A percentile compares a stretch with the other conserved stretches of the same genome.
phyloP scores from a whole-genome alignment of 2,113 vertebrate genomes.

The Shinisaurus crocodilurus region DNA sequence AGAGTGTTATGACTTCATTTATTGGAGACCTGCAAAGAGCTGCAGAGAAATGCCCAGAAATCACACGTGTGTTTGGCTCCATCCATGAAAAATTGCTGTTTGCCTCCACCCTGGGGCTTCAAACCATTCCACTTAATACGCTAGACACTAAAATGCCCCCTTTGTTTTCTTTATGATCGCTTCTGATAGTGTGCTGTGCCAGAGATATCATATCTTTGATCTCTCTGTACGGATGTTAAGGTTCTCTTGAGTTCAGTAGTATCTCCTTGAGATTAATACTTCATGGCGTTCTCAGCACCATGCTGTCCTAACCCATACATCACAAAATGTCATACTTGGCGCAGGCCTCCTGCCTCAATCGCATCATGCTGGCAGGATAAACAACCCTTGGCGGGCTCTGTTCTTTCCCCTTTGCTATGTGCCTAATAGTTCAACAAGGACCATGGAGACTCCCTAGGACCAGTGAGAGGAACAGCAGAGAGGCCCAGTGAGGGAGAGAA shows the following conservation, averaged over 20 bases:
- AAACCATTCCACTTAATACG: slow-evolving; percentile 57
- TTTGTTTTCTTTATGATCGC: slow-evolving; percentile 73
- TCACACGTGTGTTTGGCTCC: slow-evolving; percentile 19
- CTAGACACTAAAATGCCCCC: slow-evolving; percentile 66
- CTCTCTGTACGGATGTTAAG: slow-evolving; percentile 79
- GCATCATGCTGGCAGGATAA: slow-evolving; percentile 53
- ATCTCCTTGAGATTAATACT: slow-evolving; percentile 88
- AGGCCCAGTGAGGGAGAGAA: background rate
- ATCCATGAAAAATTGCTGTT: slow-evolving; percentile 32
- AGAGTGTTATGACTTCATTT: slow-evolving; percentile 43
- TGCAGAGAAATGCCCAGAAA: slow-evolving; percentile 55
- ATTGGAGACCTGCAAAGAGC: slow-evolving; percentile 54
- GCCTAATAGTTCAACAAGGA: background rate
- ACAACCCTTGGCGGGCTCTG: slow-evolving; percentile 48
- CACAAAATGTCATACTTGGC: slow-evolving; percentile 76
- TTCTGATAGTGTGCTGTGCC: slow-evolving; percentile 72
- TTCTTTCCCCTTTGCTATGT: accelerated
- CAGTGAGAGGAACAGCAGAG: background rate
- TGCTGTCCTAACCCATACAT: slow-evolving; percentile 90
- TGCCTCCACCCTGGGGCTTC: slow-evolving; percentile 49
- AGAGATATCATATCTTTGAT: slow-evolving; percentile 85
- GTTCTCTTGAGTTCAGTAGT: slow-evolving; percentile 78
- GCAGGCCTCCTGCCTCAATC: slow-evolving; percentile 68
- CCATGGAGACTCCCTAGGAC: accelerated
- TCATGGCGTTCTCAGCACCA: slow-evolving; percentile 83